phyloP scores from a whole-genome alignment of 2,113 vertebrate genomes.

The Cricetomys ansorgei region DNA sequence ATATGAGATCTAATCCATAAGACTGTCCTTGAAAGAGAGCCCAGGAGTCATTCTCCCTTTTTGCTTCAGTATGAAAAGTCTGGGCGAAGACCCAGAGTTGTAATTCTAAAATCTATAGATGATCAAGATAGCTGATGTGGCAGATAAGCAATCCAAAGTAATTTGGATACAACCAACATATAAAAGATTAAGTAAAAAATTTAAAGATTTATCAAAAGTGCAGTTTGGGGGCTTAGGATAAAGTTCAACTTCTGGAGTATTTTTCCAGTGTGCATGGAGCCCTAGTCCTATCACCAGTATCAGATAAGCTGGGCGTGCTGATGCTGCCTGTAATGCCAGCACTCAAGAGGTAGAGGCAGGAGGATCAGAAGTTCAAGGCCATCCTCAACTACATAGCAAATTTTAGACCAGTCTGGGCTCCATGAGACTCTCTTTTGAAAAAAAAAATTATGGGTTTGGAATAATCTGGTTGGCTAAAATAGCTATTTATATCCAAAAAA shows the following conservation, averaged over 20 bases:
- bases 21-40: neutral
- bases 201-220: neutral
- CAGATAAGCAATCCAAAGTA: neutral
- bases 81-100: neutral
- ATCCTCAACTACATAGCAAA: neutral
- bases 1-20: neutral
- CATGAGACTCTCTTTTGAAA: neutral
- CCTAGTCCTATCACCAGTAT: neutral
- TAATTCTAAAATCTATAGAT: neutral
- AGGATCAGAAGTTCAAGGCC: neutral
- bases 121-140: neutral
- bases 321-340: neutral
- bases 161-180: conserved; percentile 36
- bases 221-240: neutral
- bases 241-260: neutral
- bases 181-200: neutral
- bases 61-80: neutral
- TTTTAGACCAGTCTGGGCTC: neutral
- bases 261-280: too few relatives aligned
- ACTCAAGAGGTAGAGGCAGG: neutral
- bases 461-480: neutral
- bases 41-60: neutral
- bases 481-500: neutral
- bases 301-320: neutral
- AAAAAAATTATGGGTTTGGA: neutral